Conservation (phyloP, 2,888 invertebrate genomes). For the Ichneumon xanthorius region DNA sequence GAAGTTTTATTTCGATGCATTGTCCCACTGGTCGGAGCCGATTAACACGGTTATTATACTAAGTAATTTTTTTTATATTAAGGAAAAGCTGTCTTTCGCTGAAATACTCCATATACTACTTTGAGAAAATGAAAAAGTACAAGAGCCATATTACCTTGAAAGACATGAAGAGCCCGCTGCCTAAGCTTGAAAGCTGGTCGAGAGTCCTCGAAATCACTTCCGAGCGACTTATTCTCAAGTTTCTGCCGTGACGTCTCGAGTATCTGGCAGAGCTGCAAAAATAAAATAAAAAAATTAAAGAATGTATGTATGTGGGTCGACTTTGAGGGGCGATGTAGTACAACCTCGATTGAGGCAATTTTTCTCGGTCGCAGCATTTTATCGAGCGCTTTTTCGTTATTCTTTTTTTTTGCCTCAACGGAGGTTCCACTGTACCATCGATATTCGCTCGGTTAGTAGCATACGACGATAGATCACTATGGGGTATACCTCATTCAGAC, state of each 20-base stretch:
- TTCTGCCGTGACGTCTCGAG: constrained; percentile 87
- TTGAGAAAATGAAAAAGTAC: neutral
- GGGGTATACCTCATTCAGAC: constrained; percentile 88
- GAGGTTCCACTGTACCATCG: neutral
- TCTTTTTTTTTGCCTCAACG: neutral
- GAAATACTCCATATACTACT: neutral
- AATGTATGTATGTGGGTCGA: constrained; percentile 22
- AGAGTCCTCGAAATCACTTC: constrained; percentile 88
- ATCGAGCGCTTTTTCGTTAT: neutral
- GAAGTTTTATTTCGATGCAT: neutral
- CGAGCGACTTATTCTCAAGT: constrained; percentile 89
- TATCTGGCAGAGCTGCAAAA: constrained; percentile 84
- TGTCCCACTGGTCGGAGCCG: too few species aligned
- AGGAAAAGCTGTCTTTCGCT: neutral
- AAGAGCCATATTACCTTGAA: constrained; percentile 87
- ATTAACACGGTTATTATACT: neutral
- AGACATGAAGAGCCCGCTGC: constrained; percentile 96
- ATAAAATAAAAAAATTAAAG: constrained; percentile 37
- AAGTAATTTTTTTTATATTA: neutral
- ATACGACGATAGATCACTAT: neutral
- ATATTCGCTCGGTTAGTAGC: neutral
- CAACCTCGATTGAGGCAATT: neutral
- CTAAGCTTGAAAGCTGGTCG: constrained; percentile 90
- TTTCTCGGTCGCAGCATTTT: neutral
- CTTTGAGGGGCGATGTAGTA: constrained; percentile 17